These are phyloP conservation scores for Luehdorfia chinensis DNA, from an alignment of 1,140 invertebrate genomes.

Conservation along the genomic window DNA sequence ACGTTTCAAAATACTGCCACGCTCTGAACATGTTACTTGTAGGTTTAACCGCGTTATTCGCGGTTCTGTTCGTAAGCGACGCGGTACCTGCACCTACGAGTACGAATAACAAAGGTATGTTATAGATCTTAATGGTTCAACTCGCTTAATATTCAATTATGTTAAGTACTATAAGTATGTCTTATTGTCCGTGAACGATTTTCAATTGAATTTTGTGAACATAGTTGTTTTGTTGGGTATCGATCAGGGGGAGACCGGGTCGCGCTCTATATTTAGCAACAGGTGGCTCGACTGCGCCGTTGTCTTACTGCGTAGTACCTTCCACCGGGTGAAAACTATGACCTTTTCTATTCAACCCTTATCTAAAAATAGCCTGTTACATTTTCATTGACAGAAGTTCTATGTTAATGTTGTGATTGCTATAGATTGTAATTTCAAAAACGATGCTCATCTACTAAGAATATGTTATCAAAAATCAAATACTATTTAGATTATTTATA, in stretches of 20 bases:
- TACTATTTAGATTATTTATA: too few species aligned
- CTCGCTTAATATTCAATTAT: conserved; percentile 12
- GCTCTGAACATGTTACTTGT: conserved; percentile 48
- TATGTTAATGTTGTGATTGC: too few species aligned
- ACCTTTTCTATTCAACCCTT: conserved; percentile 34
- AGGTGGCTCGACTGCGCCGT: conserved; percentile 51
- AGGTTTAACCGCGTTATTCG: conserved; percentile 58
- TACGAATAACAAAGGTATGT: conserved; percentile 57
- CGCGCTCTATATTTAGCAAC: conserved; percentile 70
- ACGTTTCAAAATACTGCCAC: conserved; percentile 13
- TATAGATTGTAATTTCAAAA: too few species aligned
- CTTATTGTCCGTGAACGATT: too few species aligned
- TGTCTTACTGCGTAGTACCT: conserved; percentile 42
- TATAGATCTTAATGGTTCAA: conserved; percentile 5
- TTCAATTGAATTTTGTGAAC: too few species aligned
- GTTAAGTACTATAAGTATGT: not conserved
- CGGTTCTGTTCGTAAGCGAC: conserved; percentile 47
- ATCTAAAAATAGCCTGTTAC: conserved; percentile 16
- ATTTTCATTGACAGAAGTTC: not conserved
- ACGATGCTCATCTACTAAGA: too few species aligned
- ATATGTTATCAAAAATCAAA: too few species aligned
- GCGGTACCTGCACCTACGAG: conserved; percentile 54
- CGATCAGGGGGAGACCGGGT: conserved; percentile 40
- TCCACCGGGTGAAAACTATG: conserved; percentile 34
- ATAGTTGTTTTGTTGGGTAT: conserved; percentile 44